Conservation (phyloP, 30 jellyfish, hydroid and myxozoan genomes). For the Hydractinia echinata region DNA sequence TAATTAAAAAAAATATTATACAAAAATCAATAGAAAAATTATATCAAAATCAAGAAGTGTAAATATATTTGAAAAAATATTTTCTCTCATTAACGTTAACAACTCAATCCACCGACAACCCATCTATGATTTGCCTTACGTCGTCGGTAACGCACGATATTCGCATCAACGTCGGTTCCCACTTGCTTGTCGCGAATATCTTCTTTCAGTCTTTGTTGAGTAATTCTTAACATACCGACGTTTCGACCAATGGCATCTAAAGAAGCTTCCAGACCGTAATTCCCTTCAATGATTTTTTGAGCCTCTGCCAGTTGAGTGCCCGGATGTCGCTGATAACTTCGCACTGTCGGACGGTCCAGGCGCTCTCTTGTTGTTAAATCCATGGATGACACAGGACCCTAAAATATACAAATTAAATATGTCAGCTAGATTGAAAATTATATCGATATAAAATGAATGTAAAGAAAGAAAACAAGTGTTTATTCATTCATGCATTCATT, state of each 20-base stretch:
- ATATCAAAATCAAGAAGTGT: too few relatives aligned
- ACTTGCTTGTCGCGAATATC: constrained; percentile 71
- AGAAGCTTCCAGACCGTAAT: constrained; percentile 70
- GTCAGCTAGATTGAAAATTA: background rate
- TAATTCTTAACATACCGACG: constrained; percentile 66
- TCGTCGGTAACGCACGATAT: constrained; percentile 85
- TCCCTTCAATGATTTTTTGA: constrained; percentile 74
- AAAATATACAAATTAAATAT: too few relatives aligned
- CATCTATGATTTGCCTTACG: constrained; percentile 83
- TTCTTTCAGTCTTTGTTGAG: constrained; percentile 58
- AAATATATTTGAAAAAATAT: too few relatives aligned
- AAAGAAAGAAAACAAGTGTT: background rate
- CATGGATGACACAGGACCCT: constrained; percentile 91
- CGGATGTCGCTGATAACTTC: constrained; percentile 77
- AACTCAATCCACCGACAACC: constrained; percentile 75
- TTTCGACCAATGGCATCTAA: constrained; percentile 81
- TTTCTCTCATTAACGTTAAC: constrained; percentile 20
- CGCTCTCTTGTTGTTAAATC: constrained; percentile 85
- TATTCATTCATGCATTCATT: background rate
- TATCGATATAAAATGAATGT: background rate
- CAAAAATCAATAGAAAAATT: too few relatives aligned
- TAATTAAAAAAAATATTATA: too few relatives aligned
- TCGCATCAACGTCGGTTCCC: constrained; percentile 79
- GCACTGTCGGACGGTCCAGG: constrained; percentile 74
- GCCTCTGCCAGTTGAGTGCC: constrained; percentile 93